Evolutionary conservation across 2,113 vertebrate species (phyloP).

Genomic region (Megatriorchis doriae): DNA sequence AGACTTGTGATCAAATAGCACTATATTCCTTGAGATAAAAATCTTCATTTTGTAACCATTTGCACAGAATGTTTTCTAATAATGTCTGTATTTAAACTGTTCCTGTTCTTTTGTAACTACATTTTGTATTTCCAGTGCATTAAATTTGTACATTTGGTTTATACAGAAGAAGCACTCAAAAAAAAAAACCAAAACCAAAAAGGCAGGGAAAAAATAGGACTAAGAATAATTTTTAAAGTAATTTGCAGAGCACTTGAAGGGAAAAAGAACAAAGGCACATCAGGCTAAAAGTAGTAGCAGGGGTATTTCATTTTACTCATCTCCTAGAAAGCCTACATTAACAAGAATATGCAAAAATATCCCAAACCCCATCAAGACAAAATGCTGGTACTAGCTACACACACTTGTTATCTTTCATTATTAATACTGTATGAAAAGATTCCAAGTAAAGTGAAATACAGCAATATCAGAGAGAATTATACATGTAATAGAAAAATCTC

Average conservation of each 20-base stretch:
- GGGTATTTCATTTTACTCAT: conserved; percentile 4
- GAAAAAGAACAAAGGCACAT: conserved; percentile 52
- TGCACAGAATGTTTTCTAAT: conserved; percentile 38
- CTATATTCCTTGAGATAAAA: conserved; percentile 16
- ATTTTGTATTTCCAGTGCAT: conserved; percentile 52
- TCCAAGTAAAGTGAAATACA: not conserved
- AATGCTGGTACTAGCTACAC: not conserved
- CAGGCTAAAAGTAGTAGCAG: conserved; percentile 16
- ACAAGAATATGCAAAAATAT: not conserved
- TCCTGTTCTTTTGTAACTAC: conserved; percentile 28
- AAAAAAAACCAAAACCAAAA: not conserved
- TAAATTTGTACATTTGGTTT: conserved; percentile 32
- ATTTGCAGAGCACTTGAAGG: not conserved
- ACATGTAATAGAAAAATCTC: not conserved
- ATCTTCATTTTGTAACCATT: conserved; percentile 51
- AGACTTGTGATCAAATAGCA: not conserved
- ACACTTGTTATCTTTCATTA: not conserved
- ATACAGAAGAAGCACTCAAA: not conserved
- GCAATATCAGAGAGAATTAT: not conserved
- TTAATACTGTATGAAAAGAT: conserved; percentile 10
- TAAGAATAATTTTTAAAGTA: conserved; percentile 16
- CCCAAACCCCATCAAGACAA: not conserved
- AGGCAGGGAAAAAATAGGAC: not conserved
- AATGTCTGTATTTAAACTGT: conserved; percentile 12
- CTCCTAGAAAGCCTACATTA: conserved; percentile 11